A percentile compares a stretch with the other conserved stretches of the same genome.
phyloP scores from a whole-genome alignment of 2,797 vertebrate species.

The Cynopterus sphinx region DNA sequence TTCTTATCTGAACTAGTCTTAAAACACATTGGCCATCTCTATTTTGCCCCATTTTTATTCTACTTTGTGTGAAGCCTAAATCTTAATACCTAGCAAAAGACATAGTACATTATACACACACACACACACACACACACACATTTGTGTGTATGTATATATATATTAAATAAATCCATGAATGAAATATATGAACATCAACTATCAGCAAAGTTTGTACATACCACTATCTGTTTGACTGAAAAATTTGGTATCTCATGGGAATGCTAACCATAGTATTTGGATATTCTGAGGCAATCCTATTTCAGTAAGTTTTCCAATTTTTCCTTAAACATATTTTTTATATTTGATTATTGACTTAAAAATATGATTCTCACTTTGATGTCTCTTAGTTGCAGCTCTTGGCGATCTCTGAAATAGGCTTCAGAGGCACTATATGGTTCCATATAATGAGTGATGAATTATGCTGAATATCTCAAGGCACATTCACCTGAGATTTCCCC shows the following conservation, averaged over 20 bases:
- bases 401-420: background rate
- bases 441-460: background rate
- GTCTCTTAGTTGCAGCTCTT: background rate
- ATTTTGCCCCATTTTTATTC: background rate
- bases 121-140: background rate
- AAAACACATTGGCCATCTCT: background rate
- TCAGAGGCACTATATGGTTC: background rate
- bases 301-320: background rate
- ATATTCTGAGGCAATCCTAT: background rate
- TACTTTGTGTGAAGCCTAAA: background rate
- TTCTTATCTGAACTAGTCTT: background rate
- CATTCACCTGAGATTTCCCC: background rate
- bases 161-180: background rate
- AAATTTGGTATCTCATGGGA: background rate
- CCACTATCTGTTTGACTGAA: background rate
- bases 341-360: background rate
- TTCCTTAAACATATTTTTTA: background rate
- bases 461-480: background rate
- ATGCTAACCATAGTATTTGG: background rate
- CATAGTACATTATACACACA: background rate
- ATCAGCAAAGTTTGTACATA: background rate
- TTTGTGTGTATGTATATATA: background rate
- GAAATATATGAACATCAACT: background rate
- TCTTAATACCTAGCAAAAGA: background rate
- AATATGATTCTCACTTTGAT: background rate